Evolutionary conservation across 2,113 vertebrate species (phyloP), one percentile per base, ranked within the genome.

Genomic region (Nestor notabilis): DNA sequence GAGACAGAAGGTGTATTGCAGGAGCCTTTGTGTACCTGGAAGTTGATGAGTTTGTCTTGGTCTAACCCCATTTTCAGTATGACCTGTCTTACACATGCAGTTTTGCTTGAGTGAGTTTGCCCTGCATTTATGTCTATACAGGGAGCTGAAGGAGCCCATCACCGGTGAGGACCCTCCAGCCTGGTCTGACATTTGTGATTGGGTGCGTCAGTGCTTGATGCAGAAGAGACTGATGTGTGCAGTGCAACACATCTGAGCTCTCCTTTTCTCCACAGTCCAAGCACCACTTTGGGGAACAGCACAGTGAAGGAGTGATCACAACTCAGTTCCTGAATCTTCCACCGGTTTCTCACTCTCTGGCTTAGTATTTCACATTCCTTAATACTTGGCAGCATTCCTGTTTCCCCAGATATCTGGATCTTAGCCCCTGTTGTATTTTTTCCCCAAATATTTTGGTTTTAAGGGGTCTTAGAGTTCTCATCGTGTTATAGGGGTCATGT

Each of bases 371-470:
- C 75, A 19, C 13, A 28, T 79, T 80, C 35, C 43, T 76, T 91
- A 74, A 39, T 58, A 70, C 82, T 91, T 93, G 47, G 46, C 65
- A 93, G 44, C 63, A 55, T 89, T 83, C 43, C 72, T 16, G 53
- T 81, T 84, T 88, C 49, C 37, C 46, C 69, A 78, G 1, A 11
- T 61, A 29, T 7, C 15, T n/a, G 24, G 16, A 52, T 88, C 50
- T 77, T 77, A 90, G 31, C 17, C 19, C 69, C 37, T 88, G 44
- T 63, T 55, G 35, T 69, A 63, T 89, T 77, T 91, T 90, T 93
- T 37, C 39, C 61, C 64, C 78, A 75, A 96, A 74, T 24, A 56
- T 90, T 94, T 81, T 95, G 49, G 44, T 79, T 93, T 88, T 90
- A 83, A 94, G 33, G 31, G 66, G 25, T 90, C 68, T 95, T 95